Conservation (phyloP, 2,888 invertebrate species). For the Cataglyphis rosenhaueri region DNA sequence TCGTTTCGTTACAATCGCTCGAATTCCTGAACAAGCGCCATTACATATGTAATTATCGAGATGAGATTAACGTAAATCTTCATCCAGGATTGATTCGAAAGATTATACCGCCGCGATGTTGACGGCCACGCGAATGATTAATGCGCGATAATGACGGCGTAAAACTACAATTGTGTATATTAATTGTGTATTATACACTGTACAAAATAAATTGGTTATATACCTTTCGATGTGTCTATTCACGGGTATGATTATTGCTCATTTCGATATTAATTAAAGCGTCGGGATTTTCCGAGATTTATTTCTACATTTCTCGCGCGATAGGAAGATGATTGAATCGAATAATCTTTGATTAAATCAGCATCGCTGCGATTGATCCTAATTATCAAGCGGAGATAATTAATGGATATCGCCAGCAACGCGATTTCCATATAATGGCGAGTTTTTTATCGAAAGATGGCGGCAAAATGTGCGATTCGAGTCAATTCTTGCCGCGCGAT, state of each 20-base stretch:
- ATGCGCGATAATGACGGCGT: conserved; percentile 25
- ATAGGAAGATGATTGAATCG: conserved; percentile 41
- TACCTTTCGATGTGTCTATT: conserved; percentile 18
- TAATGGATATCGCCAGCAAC: conserved; percentile 36
- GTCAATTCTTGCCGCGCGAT: conserved; percentile 43
- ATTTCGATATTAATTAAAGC: conserved; percentile 30
- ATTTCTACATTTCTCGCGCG: conserved; percentile 30
- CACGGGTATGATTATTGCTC: conserved; percentile 1
- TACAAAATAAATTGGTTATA: conserved; percentile 9
- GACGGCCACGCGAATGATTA: conserved; percentile 6
- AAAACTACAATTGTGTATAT: conserved; percentile 20
- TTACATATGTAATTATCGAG: neutral
- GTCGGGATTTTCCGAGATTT: conserved; percentile 1
- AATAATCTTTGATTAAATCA: conserved; percentile 49
- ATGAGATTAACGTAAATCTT: neutral
- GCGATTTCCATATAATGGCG: conserved; percentile 41
- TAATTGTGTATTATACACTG: conserved; percentile 33
- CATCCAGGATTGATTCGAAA: neutral
- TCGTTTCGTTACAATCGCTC: neutral
- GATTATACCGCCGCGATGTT: neutral
- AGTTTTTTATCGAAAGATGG: conserved; percentile 37
- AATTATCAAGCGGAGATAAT: conserved; percentile 48
- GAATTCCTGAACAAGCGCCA: neutral
- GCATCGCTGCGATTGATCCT: conserved; percentile 52
- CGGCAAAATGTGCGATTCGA: conserved; percentile 20